Evolutionary conservation across 2,888 invertebrate genomes (phyloP).

Genomic region (Ephialtes manifestator): DNA sequence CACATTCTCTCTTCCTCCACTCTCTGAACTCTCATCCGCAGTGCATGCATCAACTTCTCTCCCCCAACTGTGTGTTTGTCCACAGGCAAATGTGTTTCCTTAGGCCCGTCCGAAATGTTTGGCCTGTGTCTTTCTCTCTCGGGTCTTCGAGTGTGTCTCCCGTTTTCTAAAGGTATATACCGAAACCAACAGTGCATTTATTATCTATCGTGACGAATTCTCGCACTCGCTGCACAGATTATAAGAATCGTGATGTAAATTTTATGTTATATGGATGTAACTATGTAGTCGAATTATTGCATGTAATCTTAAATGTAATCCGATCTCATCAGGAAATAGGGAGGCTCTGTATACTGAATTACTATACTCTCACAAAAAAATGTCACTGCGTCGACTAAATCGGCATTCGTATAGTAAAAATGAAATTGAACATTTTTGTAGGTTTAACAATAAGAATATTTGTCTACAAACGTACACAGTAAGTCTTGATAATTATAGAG

Average conservation of each 20-base stretch:
- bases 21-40: conserved; percentile 43
- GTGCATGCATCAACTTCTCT: conserved; percentile 50
- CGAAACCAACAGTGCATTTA: conserved; percentile 10
- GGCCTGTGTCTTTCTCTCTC: conserved; percentile 70
- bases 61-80: conserved; percentile 78
- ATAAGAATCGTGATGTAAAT: background rate
- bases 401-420: too few species aligned
- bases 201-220: conserved; percentile 33
- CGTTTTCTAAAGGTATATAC: conserved; percentile 5
- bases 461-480: too few species aligned
- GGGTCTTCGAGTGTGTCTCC: conserved; percentile 20
- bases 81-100: conserved; percentile 85
- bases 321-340: too few species aligned
- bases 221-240: background rate
- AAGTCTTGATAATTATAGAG: too few species aligned
- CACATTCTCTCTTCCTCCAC: conserved; percentile 40
- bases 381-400: too few species aligned
- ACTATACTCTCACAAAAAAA: too few species aligned
- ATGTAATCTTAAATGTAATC: too few species aligned
- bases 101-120: conserved; percentile 83
- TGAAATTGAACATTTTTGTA: too few species aligned
- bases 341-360: too few species aligned
- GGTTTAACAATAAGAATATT: too few species aligned
- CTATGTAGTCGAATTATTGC: background rate
- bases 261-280: background rate